Evolutionary conservation across 2,113 vertebrate species (phyloP).

Genomic region (Rhinoptilus africanus): DNA sequence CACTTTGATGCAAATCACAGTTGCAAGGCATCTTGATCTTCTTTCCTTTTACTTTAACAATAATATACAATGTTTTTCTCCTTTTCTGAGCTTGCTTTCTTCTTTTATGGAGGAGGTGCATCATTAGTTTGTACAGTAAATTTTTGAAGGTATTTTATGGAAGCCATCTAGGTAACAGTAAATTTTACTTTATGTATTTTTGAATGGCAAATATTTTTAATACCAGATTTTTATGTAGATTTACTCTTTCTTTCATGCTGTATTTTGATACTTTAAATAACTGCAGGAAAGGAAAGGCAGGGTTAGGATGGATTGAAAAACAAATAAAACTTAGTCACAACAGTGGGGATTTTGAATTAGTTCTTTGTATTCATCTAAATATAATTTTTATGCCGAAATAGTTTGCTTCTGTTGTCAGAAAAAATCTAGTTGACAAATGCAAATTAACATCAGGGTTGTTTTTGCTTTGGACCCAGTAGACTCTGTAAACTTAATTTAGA

Average conservation of each 20-base stretch:
- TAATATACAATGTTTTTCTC: background rate
- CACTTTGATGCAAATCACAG: background rate
- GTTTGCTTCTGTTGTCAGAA: conserved; percentile 13
- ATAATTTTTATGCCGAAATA: background rate
- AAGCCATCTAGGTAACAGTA: background rate
- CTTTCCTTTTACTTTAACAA: background rate
- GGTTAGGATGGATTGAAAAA: background rate
- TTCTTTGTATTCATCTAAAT: conserved; percentile 5
- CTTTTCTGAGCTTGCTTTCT: background rate
- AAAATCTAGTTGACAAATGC: conserved; percentile 25
- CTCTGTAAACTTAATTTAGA: conserved; percentile 12
- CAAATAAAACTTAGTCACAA: background rate
- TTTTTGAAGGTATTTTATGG: background rate
- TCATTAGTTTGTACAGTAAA: background rate
- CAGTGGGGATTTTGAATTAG: background rate
- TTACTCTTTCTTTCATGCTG: background rate
- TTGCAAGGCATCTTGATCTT: background rate
- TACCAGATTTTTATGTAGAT: background rate
- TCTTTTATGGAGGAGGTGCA: background rate
- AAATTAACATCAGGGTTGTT: background rate
- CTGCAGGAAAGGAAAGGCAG: background rate
- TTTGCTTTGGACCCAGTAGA: conserved; percentile 4
- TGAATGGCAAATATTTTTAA: background rate
- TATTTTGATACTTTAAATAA: background rate
- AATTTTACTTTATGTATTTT: background rate